Conservation (phyloP, 2,113 vertebrate species). For the Brachionichthys hirsutus region DNA sequence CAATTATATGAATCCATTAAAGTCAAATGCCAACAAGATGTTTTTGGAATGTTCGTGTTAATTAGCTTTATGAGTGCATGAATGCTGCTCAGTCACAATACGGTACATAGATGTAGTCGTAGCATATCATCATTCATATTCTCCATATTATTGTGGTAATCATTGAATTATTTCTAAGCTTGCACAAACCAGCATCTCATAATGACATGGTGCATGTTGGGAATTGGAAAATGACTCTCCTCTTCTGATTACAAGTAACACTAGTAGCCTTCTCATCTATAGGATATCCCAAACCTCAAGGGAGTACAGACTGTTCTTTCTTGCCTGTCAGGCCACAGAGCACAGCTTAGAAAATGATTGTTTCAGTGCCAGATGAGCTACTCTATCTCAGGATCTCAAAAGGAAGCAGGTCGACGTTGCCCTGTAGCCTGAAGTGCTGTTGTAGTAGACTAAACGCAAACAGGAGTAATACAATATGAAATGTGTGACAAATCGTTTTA, state of each 20-base stretch:
- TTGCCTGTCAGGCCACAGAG: slow-evolving; percentile 16
- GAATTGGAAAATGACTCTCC: slow-evolving; percentile 21
- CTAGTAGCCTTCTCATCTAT: slow-evolving; percentile 22
- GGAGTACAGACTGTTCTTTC: slow-evolving; percentile 34
- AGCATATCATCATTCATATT: too few relatives aligned
- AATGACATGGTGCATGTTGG: background rate
- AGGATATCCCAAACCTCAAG: slow-evolving; percentile 30
- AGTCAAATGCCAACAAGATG: background rate
- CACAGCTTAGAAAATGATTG: slow-evolving; percentile 48
- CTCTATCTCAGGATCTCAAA: slow-evolving; percentile 11
- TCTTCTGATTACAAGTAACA: slow-evolving; percentile 35
- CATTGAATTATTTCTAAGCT: background rate
- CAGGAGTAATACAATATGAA: slow-evolving; percentile 15
- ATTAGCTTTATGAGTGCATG: too few relatives aligned
- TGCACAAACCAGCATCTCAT: background rate
- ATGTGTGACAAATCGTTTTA: slow-evolving; percentile 3
- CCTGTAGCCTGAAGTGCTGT: slow-evolving; percentile 9
- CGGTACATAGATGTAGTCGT: too few relatives aligned
- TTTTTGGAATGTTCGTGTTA: slow-evolving; percentile 2
- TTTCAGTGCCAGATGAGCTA: slow-evolving; percentile 32
- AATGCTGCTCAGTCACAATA: too few relatives aligned
- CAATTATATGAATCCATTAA: slow-evolving; percentile 13
- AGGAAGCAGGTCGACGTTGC: slow-evolving; percentile 46
- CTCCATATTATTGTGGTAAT: too few relatives aligned
- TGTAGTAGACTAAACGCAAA: slow-evolving; percentile 12